These are phyloP conservation scores for Listrodromus nycthemerus DNA, from an alignment of 2,888 invertebrate species.

Conservation along the genomic window DNA sequence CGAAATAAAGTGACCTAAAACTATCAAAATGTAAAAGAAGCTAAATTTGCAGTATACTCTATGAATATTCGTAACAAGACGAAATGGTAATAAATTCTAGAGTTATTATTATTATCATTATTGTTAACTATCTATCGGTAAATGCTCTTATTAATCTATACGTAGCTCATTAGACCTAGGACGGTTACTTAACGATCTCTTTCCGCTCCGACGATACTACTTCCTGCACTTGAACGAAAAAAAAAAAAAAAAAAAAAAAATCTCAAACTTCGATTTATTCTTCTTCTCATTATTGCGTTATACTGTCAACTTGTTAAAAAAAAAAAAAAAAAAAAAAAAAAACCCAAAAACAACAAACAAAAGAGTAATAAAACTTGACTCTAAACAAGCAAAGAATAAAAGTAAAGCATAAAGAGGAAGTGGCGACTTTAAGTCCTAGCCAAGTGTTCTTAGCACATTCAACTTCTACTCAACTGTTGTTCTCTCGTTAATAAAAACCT, in stretches of 20 bases:
- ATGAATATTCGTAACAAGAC: slow-evolving; percentile 33
- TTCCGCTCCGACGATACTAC: slow-evolving; percentile 65
- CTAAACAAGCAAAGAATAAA: slow-evolving; percentile 33
- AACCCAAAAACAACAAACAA: slow-evolving; percentile 14
- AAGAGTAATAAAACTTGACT: slow-evolving; percentile 54
- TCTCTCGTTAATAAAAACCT: slow-evolving; percentile 78
- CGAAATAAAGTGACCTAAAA: slow-evolving; percentile 30
- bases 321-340: slow-evolving; percentile 13
- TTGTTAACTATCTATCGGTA: slow-evolving; percentile 77
- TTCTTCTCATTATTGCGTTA: slow-evolving; percentile 69
- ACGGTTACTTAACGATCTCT: slow-evolving; percentile 72
- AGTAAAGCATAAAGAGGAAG: slow-evolving; percentile 52
- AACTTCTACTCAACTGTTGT: slow-evolving; percentile 76
- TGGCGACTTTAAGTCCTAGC: slow-evolving; percentile 62
- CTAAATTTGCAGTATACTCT: slow-evolving; percentile 32
- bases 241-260: slow-evolving; percentile 41
- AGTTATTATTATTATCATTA: slow-evolving; percentile 76
- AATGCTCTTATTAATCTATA: slow-evolving; percentile 76
- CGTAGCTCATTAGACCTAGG: slow-evolving; percentile 76
- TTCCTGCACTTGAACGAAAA: slow-evolving; percentile 66
- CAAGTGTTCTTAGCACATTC: slow-evolving; percentile 74
- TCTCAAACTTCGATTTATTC: slow-evolving; percentile 68
- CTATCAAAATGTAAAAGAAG: slow-evolving; percentile 35
- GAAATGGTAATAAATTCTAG: slow-evolving; percentile 70
- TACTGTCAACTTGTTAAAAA: slow-evolving; percentile 57